Percentiles rank a stretch among this genome's conserved stretches.
These are phyloP conservation scores for Dicerorhinus sumatrensis DNA, from an alignment of 2,113 vertebrate species.

Conservation along the genomic window DNA sequence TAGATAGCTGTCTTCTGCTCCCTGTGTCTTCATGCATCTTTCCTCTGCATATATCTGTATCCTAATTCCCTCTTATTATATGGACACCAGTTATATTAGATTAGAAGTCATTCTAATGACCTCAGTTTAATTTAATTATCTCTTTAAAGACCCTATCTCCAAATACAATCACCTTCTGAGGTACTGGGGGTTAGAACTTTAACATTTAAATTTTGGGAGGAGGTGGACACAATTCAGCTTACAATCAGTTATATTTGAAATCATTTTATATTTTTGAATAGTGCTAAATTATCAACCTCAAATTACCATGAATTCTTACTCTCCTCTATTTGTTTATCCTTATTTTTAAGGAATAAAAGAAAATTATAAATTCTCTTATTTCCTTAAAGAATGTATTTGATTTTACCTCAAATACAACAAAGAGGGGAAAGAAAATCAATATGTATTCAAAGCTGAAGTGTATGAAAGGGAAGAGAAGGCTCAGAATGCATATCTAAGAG, in stretches of 20 bases:
- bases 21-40: neutral
- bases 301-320: neutral
- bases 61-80: neutral
- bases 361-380: neutral
- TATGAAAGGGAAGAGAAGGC: neutral
- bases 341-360: neutral
- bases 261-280: neutral
- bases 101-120: neutral
- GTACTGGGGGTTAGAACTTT: neutral
- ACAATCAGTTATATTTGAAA: neutral
- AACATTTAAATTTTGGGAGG: neutral
- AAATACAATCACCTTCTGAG: neutral
- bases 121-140: neutral
- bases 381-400: neutral
- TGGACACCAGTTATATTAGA: neutral
- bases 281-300: neutral
- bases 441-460: neutral
- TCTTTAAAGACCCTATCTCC: neutral
- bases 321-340: neutral
- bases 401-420: neutral
- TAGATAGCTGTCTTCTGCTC: neutral
- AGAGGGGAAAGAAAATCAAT: neutral
- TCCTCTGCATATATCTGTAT: neutral
- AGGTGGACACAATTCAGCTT: neutral
- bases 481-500: neutral